Conservation (phyloP, 2,888 invertebrate species). For the Agrochola circellaris region DNA sequence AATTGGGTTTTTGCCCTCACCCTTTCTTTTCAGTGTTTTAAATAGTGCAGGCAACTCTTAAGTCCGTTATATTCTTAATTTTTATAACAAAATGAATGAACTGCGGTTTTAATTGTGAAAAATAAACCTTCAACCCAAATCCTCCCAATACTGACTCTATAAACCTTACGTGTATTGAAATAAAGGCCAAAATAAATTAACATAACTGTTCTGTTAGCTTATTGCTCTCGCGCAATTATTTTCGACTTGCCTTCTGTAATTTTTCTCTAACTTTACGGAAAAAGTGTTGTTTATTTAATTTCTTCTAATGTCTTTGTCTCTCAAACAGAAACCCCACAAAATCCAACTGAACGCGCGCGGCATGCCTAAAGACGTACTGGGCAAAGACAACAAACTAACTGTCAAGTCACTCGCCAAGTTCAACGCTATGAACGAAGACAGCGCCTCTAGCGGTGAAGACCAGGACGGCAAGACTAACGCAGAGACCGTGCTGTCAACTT, state of each 20-base stretch:
- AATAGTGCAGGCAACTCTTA: background rate
- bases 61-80: background rate
- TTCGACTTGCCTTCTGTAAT: too few species aligned
- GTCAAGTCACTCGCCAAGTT: slow-evolving; percentile 92
- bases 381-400: slow-evolving; percentile 92
- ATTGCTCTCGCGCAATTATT: too few species aligned
- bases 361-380: slow-evolving; percentile 93
- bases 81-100: too few species aligned
- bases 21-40: background rate
- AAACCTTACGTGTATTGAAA: too few species aligned
- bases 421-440: slow-evolving; percentile 82
- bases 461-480: slow-evolving; percentile 91
- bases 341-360: slow-evolving; percentile 94
- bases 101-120: too few species aligned
- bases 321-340: slow-evolving; percentile 87
- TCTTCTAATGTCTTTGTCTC: background rate
- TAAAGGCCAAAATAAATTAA: too few species aligned
- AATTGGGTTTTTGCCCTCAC: background rate
- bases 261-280: too few species aligned
- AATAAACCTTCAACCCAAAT: too few species aligned
- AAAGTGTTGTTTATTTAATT: background rate
- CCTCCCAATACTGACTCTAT: too few species aligned
- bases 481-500: slow-evolving; percentile 92
- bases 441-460: slow-evolving; percentile 70
- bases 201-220: too few species aligned